Evolutionary conservation across 1,140 invertebrate genomes (phyloP).

Genomic region (Bombus vancouverensis): DNA sequence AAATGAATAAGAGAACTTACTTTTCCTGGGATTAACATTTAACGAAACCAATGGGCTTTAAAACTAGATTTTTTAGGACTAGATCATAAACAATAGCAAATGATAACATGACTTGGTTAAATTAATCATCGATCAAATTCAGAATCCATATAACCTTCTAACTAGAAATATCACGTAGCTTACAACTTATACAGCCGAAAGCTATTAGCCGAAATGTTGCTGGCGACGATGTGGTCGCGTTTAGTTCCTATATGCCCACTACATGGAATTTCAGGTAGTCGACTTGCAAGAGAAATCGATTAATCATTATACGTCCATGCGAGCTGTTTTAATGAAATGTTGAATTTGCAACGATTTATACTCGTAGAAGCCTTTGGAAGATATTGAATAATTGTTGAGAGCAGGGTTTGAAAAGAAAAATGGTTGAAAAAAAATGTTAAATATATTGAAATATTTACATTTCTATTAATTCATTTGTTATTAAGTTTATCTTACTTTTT

Average conservation of each 20-base stretch:
- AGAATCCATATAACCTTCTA: conserved; percentile 14
- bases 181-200: background rate
- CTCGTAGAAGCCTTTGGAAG: background rate
- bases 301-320: conserved; percentile 1
- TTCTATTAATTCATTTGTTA: background rate
- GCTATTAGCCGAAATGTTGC: conserved; percentile 34
- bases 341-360: background rate
- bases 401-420: background rate
- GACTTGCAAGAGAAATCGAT: conserved; percentile 14
- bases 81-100: background rate
- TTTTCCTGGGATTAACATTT: background rate
- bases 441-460: background rate
- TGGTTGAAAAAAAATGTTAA: background rate
- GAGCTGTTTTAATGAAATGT: background rate
- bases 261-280: conserved; percentile 18
- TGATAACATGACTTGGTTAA: background rate
- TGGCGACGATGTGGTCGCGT: conserved; percentile 13
- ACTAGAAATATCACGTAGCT: conserved; percentile 33
- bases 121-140: conserved; percentile 13
- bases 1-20: background rate
- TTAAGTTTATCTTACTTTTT: too few relatives aligned
- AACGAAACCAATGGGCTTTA: background rate
- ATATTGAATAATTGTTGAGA: background rate
- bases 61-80: background rate
- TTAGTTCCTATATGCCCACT: conserved; percentile 6